Base-by-base conservation (phyloP, 2,888 invertebrate genomes). In the Abscondita cerata region DNA sequence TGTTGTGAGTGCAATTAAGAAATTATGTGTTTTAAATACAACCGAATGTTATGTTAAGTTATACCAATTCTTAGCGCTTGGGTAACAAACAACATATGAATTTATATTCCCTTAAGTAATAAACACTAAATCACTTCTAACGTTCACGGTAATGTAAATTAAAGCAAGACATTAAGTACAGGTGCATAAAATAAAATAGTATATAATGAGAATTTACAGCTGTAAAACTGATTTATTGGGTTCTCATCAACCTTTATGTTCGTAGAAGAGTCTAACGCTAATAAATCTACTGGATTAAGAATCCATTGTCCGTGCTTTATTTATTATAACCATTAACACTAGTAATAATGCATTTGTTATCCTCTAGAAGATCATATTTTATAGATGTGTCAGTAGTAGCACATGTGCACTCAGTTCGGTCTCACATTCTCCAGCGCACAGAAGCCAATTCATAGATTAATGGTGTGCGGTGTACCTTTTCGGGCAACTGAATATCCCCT, bases 271-370 rank as follows among this genome's bases (percentile, higher is more conserved):
- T 59, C 66, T 62, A 64, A 64, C 60, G 74, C 75, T 75, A 74
- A 80, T 80, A 80, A 80, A 79, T 80, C 78, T 76, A 72, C 69
- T 68, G 78, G 79, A 80, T 79, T 80, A 80, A 78, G 79, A 79
- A 79, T 76, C 79, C 77, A 79, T 80, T 80, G 80, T 80, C 78
- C 78, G 76, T 72, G 75, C 76, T 78, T 80, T 80, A 80, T 80
- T 80, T 80, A 80, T 80, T 78, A 78, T 77, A 78, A 79, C 79
- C 79, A 80, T 80, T 80, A 80, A 80, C 80, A 80, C 78, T 77
- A 78, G 79, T 80, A 79, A 81, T 81, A 81, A 81, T 81, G 80
- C 81, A 80, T 80, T 81, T 79, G 80, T 81, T 80, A 81, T 80
- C 79, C 79, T 78, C 78, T 77, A 74, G 75, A 77, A 78, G 72